Evolutionary conservation across 2,797 vertebrate genomes (phyloP), one percentile per base, ranked within the genome.

Genomic region (Heliangelus exortis): DNA sequence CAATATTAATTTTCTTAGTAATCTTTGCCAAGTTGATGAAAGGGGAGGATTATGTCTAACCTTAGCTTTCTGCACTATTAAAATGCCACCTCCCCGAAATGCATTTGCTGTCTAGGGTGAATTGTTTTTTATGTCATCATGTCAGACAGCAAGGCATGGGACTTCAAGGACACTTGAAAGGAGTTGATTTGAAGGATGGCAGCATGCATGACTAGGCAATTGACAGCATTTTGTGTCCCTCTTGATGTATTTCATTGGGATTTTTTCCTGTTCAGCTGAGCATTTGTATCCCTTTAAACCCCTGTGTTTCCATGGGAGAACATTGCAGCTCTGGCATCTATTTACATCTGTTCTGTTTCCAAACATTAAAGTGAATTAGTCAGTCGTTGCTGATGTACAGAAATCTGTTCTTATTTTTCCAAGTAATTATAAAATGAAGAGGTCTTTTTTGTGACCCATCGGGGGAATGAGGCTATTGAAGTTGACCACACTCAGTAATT

Each of bases 351-450:
- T 88, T 91, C 63, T 65, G 48, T 90, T 83, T 96, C 57, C 82
- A 88, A 39, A 73, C 19, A 26, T 78, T 66, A 22, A 93, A 84
- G 50, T 14, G n/a, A 93, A 59, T 84, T 89, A 93, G 65, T 86
- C 69, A 82, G 59, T 76, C 62, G 79, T 93, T 93, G 85, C 90
- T 87, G 93, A 77, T 85, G 87, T 63, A 77, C 66, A 65, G 48
- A 73, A 84, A 26, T 84, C 2, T 73, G 41, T 51, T 2, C 43
- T 74, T 79, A 66, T 54, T 59, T 29, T 11, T 3, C 39, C 21
- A 59, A 77, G 43, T 90, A 92, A 84, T 84, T 92, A 75, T 26
- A 83, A 92, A 89, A 78, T 19, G 14, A 94, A 73, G 66, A 63
- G 50, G 39, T 73, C 79, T 12, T 47, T 91, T 86, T 76, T 89